Conservation (phyloP, 2,888 invertebrate genomes). For the Clivina fossor region DNA sequence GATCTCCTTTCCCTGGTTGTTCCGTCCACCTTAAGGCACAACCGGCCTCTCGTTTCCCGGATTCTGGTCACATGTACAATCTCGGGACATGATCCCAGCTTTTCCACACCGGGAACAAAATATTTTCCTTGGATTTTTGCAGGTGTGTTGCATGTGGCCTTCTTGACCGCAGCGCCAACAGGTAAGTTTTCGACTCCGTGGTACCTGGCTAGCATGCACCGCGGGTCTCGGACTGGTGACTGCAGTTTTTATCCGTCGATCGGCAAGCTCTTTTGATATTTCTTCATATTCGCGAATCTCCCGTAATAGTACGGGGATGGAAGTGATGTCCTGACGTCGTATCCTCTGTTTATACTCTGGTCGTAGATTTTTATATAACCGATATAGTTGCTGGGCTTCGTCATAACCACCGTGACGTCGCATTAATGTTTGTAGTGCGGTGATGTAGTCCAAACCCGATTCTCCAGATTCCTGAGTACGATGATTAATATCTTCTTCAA, state of each 20-base stretch:
- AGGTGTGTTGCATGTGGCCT: not conserved
- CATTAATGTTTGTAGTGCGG: slow-evolving; percentile 7
- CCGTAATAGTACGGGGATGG: not conserved
- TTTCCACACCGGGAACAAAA: not conserved
- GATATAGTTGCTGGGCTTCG: slow-evolving; percentile 1
- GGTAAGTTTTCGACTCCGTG: not conserved
- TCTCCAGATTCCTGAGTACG: too few relatives aligned
- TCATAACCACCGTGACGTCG: not conserved
- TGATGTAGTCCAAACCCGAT: not conserved
- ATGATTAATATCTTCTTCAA: slow-evolving; percentile 1
- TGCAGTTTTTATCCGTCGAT: not conserved
- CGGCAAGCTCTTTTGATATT: not conserved
- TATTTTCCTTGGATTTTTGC: too few relatives aligned
- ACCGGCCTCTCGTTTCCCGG: not conserved
- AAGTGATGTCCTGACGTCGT: not conserved
- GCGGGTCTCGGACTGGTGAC: not conserved
- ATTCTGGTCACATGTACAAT: not conserved
- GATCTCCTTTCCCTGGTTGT: too few relatives aligned
- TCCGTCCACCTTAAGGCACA: too few relatives aligned
- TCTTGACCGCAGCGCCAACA: not conserved
- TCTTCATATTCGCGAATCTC: slow-evolving; percentile 2
- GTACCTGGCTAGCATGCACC: not conserved
- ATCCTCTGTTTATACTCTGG: slow-evolving; percentile 5
- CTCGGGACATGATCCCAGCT: not conserved
- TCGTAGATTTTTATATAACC: slow-evolving; percentile 5